These are phyloP conservation scores for Zonotrichia albicollis DNA, from an alignment of 2,797 vertebrate species.

Conservation along the genomic window DNA sequence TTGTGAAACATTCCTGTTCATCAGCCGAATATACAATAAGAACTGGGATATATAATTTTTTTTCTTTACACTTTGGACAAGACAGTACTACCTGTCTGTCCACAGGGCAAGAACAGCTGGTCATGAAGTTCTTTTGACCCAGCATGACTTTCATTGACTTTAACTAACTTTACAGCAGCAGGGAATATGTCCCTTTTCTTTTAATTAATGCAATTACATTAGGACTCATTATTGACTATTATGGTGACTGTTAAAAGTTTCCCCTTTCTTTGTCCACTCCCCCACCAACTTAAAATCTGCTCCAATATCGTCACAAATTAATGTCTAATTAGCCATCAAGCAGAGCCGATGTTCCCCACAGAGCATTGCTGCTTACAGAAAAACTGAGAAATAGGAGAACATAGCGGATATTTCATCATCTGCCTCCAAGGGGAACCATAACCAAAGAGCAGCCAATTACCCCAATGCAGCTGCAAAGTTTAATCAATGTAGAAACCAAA, in stretches of 20 bases:
- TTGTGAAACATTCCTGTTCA: not conserved
- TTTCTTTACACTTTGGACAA: not conserved
- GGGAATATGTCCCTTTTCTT: not conserved
- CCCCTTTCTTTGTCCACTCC: slow-evolving; percentile 6
- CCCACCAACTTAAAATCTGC: slow-evolving; percentile 43
- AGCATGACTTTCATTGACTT: slow-evolving; percentile 5
- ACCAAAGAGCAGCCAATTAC: slow-evolving; percentile 12
- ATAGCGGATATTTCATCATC: not conserved
- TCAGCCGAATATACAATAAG: not conserved
- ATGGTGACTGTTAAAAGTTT: slow-evolving; percentile 44
- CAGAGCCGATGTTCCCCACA: slow-evolving; percentile 4
- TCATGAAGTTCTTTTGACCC: not conserved
- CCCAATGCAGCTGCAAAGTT: not conserved
- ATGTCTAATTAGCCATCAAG: slow-evolving; percentile 65
- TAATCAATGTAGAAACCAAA: slow-evolving; percentile 18
- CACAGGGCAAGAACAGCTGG: not conserved
- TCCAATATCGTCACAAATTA: slow-evolving; percentile 40
- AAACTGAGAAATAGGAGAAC: slow-evolving; percentile 1
- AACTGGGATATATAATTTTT: not conserved
- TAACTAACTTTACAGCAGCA: slow-evolving; percentile 17
- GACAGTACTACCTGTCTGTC: not conserved
- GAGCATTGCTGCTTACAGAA: slow-evolving; percentile 21
- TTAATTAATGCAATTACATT: slow-evolving; percentile 62
- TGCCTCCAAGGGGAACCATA: slow-evolving; percentile 12
- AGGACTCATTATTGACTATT: slow-evolving; percentile 54